Conservation (phyloP, 1,140 invertebrate species). For the Meloidogyne exigua region DNA sequence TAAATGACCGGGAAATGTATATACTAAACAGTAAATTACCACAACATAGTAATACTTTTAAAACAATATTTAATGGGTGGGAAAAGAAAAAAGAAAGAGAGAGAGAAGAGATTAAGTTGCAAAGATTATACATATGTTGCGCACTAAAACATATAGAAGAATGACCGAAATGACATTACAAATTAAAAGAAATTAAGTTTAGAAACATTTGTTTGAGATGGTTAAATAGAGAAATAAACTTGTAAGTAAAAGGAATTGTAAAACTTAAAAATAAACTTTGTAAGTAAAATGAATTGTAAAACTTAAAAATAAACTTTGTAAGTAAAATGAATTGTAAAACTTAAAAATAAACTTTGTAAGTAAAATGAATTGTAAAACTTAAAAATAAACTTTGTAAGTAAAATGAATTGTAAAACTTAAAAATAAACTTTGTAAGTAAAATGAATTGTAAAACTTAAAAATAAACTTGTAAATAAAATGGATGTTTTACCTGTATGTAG, state of each 20-base stretch:
- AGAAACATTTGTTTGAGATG: neutral
- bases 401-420: too few relatives aligned
- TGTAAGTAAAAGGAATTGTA: neutral
- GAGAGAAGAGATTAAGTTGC: neutral
- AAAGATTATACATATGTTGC: neutral
- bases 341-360: too few relatives aligned
- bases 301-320: too few relatives aligned
- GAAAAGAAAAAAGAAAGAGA: neutral
- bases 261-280: neutral
- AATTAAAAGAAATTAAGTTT: too few relatives aligned
- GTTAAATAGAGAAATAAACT: constrained; percentile 7
- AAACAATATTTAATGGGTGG: neutral
- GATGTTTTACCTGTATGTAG: constrained; percentile 86
- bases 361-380: neutral
- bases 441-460: too few relatives aligned
- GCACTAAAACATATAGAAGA: too few relatives aligned
- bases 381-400: too few relatives aligned
- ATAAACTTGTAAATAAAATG: neutral
- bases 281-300: too few relatives aligned
- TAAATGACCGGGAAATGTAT: neutral
- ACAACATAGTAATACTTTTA: neutral
- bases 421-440: too few relatives aligned
- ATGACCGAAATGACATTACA: neutral
- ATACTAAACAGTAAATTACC: neutral
- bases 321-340: too few relatives aligned